Base-by-base conservation (phyloP, 2,888 invertebrate genomes). In the Drosophila diplacantha region DNA sequence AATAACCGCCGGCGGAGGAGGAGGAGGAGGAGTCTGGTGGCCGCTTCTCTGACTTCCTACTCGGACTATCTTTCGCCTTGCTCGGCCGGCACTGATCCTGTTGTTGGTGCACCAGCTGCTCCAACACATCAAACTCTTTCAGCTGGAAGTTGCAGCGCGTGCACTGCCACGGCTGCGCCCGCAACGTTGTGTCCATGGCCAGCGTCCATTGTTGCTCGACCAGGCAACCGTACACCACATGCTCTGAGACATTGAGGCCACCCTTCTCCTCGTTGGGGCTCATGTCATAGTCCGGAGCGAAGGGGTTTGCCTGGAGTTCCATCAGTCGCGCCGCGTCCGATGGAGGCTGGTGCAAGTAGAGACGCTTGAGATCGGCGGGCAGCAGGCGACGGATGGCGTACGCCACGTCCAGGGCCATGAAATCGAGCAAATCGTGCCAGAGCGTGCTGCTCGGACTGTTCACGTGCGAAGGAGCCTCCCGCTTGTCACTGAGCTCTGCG, bases 321-420 rank as follows among this genome's bases (percentile, higher is more conserved):
- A 60, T 62, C 0, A 73, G 38, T 8, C 74, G 70, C 5, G 85
- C 26, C 1, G 44, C 29, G 5, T 29, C 14, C 67, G 86, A 11
- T 58, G 73, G 60, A 5, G 73, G 46, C n/a, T 75, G 59, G 20
- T 75, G 78, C 2, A 66, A 88, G 72, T 86, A 89, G 1, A 87
- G 71, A 0, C 58, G 57, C 54, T 96, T 96, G 26, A 95, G 87
- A 88, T 98, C 97, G 2, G 95, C 97, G 0, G 95, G 93, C 52
- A 97, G 86, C 6, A 98, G 88, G 41, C 97, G 90, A 78, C 94
- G 94, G 7, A 97, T 89, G 0, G 95, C 93, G 84, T 96, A 97
- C 46, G 92, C 91, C 0, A 95, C 91, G 85, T 94, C 92, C 32
- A 91, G 89, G 29, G 91, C 91, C 91, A 95, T 93, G 77, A 93